Conservation (phyloP, 2,888 invertebrate genomes). For the Caenorhabditis wallacei region DNA sequence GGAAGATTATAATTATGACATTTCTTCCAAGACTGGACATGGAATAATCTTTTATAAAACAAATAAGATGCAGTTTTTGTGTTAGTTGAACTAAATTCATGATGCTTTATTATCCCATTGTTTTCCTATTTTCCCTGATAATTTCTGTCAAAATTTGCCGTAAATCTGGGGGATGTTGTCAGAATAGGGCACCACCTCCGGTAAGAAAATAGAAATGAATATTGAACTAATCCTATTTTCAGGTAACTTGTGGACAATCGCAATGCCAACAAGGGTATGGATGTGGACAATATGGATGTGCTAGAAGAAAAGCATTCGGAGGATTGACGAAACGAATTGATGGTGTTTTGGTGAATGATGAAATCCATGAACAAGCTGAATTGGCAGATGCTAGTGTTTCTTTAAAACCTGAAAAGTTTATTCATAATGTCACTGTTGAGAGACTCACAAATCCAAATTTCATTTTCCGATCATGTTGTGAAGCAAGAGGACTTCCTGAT, state of each 20-base stretch:
- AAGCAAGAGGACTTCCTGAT: constrained; percentile 69
- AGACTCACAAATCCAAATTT: constrained; percentile 69
- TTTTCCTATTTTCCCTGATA: background rate
- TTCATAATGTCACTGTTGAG: constrained; percentile 28
- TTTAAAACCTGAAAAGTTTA: constrained; percentile 26
- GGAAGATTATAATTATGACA: too few relatives aligned
- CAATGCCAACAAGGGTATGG: constrained; percentile 68
- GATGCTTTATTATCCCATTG: background rate
- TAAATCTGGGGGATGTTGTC: constrained; percentile 14
- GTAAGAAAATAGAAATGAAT: background rate
- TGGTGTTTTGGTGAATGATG: constrained; percentile 64
- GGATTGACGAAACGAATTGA: constrained; percentile 68
- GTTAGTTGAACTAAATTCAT: background rate
- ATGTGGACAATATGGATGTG: constrained; percentile 72
- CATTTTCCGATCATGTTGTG: constrained; percentile 71
- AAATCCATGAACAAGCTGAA: constrained; percentile 61
- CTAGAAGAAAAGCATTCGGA: constrained; percentile 64
- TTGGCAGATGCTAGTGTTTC: constrained; percentile 42
- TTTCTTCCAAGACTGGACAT: too few relatives aligned
- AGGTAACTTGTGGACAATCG: constrained; percentile 53
- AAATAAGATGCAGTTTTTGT: background rate
- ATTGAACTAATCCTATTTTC: constrained; percentile 3
- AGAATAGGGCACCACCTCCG: background rate
- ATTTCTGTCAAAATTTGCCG: background rate
- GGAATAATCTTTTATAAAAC: background rate